A percentile compares a stretch with the other conserved stretches of the same genome.
phyloP scores from a whole-genome alignment of 2,888 invertebrate species.

The Alloscopus bannaensis region DNA sequence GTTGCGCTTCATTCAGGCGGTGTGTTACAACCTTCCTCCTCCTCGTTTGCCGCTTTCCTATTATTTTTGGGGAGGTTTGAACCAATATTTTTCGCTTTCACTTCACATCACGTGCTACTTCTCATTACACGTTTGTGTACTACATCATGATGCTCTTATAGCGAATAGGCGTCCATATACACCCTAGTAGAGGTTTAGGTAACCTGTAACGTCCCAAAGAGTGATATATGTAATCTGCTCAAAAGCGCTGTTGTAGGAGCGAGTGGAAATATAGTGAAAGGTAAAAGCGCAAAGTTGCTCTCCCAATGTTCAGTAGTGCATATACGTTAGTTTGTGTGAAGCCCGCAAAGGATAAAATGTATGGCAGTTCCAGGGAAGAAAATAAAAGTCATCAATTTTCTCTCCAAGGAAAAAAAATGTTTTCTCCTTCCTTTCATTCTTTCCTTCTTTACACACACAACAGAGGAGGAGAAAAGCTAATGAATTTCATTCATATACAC shows the following conservation, averaged over 20 bases:
- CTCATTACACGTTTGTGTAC: no score
- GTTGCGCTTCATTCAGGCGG: not conserved
- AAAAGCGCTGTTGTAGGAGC: not conserved
- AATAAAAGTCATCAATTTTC: constrained; percentile 57
- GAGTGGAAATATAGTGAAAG: no score
- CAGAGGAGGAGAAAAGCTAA: constrained; percentile 37
- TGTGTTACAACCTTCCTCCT: not conserved
- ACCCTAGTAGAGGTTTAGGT: no score
- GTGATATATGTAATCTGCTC: constrained; percentile 39
- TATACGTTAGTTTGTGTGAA: not conserved
- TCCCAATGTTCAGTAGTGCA: no score
- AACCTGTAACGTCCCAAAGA: constrained; percentile 35
- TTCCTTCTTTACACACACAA: not conserved
- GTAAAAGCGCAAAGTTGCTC: no score
- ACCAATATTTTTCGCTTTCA: no score
- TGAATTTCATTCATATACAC: constrained; percentile 44
- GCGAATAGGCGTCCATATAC: no score
- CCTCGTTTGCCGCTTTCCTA: not conserved
- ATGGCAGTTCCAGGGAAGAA: not conserved
- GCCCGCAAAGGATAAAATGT: not conserved
- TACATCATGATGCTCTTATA: no score
- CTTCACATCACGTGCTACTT: no score
- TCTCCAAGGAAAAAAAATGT: constrained; percentile 21
- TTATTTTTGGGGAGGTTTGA: no score
- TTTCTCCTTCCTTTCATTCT: constrained; percentile 16